Evolutionary conservation across 2,113 vertebrate species (phyloP).

Genomic region (Lasiurus cinereus): DNA sequence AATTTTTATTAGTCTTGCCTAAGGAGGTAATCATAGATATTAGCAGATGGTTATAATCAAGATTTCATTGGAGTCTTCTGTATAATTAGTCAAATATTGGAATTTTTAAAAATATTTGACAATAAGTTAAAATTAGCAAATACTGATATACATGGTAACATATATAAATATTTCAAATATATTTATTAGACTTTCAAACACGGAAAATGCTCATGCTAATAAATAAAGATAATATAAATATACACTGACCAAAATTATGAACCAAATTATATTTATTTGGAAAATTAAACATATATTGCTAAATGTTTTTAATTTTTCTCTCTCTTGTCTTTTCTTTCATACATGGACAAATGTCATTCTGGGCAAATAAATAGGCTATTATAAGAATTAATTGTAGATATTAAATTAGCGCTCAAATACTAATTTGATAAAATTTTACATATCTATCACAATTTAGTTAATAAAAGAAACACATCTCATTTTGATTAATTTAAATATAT

Average conservation of each 20-base stretch:
- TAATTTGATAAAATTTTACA: background rate
- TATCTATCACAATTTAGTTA: background rate
- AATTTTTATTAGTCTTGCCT: constrained; percentile 19
- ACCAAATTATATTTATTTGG: background rate
- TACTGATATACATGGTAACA: background rate
- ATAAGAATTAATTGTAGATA: background rate
- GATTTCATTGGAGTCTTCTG: background rate
- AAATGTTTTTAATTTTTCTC: background rate
- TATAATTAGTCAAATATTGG: background rate
- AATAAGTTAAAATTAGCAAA: background rate
- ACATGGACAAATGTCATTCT: background rate
- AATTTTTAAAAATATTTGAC: background rate
- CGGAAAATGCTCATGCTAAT: background rate
- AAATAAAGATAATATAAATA: background rate
- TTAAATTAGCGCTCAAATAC: background rate
- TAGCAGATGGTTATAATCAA: background rate
- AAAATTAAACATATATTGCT: background rate
- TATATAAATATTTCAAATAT: background rate
- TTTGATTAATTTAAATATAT: background rate
- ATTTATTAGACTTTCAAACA: background rate
- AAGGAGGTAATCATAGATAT: background rate
- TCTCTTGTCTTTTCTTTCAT: background rate
- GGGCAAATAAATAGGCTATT: background rate
- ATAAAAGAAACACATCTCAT: background rate
- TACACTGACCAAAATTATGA: background rate